These are phyloP conservation scores for Discoglossus pictus DNA, from an alignment of 2,797 vertebrate species.

Conservation along the genomic window DNA sequence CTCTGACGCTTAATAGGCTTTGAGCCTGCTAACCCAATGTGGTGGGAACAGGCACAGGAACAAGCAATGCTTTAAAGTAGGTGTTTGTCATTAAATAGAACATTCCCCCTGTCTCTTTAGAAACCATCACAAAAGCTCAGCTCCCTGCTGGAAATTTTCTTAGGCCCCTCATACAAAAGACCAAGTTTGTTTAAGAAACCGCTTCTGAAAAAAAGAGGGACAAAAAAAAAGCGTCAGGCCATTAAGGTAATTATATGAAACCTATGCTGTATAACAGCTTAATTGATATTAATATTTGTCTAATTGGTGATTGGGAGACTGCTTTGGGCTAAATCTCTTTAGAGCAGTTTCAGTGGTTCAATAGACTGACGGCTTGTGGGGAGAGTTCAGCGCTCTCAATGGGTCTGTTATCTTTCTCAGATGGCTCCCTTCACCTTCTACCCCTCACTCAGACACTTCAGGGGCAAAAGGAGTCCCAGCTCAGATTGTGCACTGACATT, in stretches of 20 bases:
- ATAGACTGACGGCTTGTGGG: slow-evolving; percentile 90
- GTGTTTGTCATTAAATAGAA: slow-evolving; percentile 98
- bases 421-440: slow-evolving; percentile 97
- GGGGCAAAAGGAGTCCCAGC: slow-evolving; percentile 77
- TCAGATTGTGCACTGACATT: slow-evolving; percentile 42
- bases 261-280: slow-evolving; percentile 99
- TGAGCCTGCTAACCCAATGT: slow-evolving; percentile 89
- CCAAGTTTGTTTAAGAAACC: slow-evolving; percentile 99
- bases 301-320: slow-evolving; percentile 97
- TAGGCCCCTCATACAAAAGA: slow-evolving; percentile 91
- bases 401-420: slow-evolving; percentile 78
- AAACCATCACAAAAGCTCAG: slow-evolving; percentile 93
- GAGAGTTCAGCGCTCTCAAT: slow-evolving; percentile 96
- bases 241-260: slow-evolving; percentile 99
- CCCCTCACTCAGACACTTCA: slow-evolving; percentile 89
- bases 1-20: slow-evolving; percentile 88
- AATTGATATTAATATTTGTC: slow-evolving; percentile 99
- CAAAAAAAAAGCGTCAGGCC: slow-evolving; percentile 95
- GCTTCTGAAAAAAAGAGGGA: slow-evolving; percentile 74
- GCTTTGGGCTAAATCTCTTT: slow-evolving; percentile 95
- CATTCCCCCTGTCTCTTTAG: slow-evolving; percentile 96
- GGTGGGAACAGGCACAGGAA: slow-evolving; percentile 91
- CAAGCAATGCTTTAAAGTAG: slow-evolving; percentile 88
- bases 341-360: slow-evolving; percentile 94
- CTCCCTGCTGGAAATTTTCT: slow-evolving; percentile 96